These are phyloP conservation scores for Entelurus aequoreus DNA, from an alignment of 2,113 vertebrate species.

Conservation along the genomic window DNA sequence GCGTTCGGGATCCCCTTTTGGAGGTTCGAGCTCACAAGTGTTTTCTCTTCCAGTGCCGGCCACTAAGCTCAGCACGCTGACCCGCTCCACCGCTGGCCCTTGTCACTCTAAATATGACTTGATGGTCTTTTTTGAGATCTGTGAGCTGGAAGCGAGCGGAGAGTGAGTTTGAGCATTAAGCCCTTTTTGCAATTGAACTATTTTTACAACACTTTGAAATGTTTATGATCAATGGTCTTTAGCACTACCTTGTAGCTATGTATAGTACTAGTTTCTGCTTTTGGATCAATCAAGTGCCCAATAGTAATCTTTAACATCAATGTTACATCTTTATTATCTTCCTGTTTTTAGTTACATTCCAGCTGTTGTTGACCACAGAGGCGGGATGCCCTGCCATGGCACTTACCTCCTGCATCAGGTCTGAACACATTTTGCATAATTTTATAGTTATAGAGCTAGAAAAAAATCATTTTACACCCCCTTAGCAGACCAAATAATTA, in stretches of 20 bases:
- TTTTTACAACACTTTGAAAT: not conserved
- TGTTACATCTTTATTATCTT: not conserved
- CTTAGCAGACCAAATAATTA: not conserved
- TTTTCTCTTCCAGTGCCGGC: slow-evolving; percentile 79
- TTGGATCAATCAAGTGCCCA: too few relatives aligned
- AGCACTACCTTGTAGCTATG: not conserved
- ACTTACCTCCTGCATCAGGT: slow-evolving; percentile 96
- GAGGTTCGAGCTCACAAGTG: not conserved
- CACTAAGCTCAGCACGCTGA: slow-evolving; percentile 90
- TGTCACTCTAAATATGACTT: slow-evolving; percentile 96
- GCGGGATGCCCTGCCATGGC: slow-evolving; percentile 92
- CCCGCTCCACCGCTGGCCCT: slow-evolving; percentile 80
- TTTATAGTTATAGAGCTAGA: not conserved
- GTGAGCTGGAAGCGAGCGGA: slow-evolving; percentile 95
- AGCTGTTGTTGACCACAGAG: slow-evolving; percentile 91
- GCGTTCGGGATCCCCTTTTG: not conserved
- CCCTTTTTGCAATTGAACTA: not conserved
- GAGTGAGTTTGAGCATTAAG: slow-evolving; percentile 78
- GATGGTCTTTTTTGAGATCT: slow-evolving; percentile 98
- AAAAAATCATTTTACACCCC: not conserved
- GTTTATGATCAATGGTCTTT: not conserved
- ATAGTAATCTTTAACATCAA: not conserved
- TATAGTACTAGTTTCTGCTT: not conserved
- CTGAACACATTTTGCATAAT: not conserved
- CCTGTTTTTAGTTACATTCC: slow-evolving; percentile 85